Base-by-base conservation (phyloP, 2,113 vertebrate species). In the Neotragus moschatus region DNA sequence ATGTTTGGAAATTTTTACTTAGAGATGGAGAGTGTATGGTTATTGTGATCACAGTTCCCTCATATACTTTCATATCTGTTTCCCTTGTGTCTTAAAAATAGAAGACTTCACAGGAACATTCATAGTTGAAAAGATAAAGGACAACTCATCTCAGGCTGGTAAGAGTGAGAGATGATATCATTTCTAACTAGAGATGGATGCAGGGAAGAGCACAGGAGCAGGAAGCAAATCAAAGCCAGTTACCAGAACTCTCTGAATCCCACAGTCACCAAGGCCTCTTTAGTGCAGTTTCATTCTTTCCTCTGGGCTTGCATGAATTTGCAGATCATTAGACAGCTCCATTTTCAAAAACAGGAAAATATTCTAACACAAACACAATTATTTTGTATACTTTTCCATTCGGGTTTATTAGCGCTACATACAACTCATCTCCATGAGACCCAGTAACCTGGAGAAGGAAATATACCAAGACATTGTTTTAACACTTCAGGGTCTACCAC, bases 171-270 rank as follows among this genome's bases (percentile, higher is more conserved):
- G 30, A 19, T 91, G 91, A 84, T 94, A 51, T 89, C 88, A 97
- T 94, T 91, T 94, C 88, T 82, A 95, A 73, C 45, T 49, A 89
- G 90, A 88, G 28, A 43, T 14, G 1, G 79, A 88, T 77, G 25
- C 11, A 95, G 30, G 45, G 45, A 75, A 95, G 84, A 91, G 77
- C 49, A 12, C 23, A 88, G 39, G 7, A 94, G 15, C 33, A 94
- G 45, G 19, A 96, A 95, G 26, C 36, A 96, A 97, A 87, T 77
- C 51, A 82, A 94, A 82, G 25, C 73, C 56, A 86, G 39, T 56
- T 86, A 86, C 58, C 79, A 89, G 77, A 96, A 91, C 51, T 86
- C 66, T 70, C 61, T 19, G 14, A 23, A 49, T 73, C 58, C 39
- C 25, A n/a, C n/a, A 70, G 4, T 55, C 93, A 79, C 28, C 25